Evolutionary conservation across 1,140 invertebrate species (phyloP).

Genomic region (Zaprionus ghesquierei): DNA sequence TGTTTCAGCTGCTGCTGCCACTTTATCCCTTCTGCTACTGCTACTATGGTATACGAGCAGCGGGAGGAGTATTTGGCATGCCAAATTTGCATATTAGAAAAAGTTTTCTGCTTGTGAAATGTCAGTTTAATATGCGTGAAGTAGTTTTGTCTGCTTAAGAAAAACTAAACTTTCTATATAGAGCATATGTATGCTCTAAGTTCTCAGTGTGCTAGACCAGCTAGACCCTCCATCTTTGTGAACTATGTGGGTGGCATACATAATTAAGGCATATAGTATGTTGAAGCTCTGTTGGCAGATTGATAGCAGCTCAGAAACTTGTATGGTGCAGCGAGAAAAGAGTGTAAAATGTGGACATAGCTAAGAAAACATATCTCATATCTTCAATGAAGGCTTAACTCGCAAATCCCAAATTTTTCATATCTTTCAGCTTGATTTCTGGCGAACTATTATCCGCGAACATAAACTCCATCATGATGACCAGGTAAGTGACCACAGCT

Average conservation of each 20-base stretch:
- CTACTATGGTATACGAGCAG: no score
- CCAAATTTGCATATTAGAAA: conserved; percentile 81
- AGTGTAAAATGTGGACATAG: no score
- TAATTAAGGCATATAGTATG: conserved; percentile 62
- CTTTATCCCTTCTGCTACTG: conserved; percentile 51
- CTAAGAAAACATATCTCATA: background rate
- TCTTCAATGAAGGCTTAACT: no score
- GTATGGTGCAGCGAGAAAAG: background rate
- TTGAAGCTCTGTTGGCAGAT: conserved; percentile 28
- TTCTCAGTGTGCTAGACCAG: conserved; percentile 10
- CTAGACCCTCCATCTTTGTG: background rate
- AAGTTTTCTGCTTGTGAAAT: conserved; percentile 76
- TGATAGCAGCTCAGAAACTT: background rate
- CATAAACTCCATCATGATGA: conserved; percentile 80
- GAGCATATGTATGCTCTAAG: conserved; percentile 41
- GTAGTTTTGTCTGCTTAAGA: conserved; percentile 67
- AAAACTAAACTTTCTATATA: conserved; percentile 58
- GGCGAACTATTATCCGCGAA: conserved; percentile 53
- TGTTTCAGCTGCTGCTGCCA: conserved; percentile 29
- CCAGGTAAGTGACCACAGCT: conserved; percentile 74
- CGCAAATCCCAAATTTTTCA: background rate
- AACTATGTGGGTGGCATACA: conserved; percentile 60
- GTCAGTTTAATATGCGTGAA: conserved; percentile 80
- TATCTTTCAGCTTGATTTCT: background rate
- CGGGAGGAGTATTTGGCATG: conserved; percentile 51